Conservation (phyloP, 2,113 vertebrate genomes). For the Corythoichthys haematopterus region DNA sequence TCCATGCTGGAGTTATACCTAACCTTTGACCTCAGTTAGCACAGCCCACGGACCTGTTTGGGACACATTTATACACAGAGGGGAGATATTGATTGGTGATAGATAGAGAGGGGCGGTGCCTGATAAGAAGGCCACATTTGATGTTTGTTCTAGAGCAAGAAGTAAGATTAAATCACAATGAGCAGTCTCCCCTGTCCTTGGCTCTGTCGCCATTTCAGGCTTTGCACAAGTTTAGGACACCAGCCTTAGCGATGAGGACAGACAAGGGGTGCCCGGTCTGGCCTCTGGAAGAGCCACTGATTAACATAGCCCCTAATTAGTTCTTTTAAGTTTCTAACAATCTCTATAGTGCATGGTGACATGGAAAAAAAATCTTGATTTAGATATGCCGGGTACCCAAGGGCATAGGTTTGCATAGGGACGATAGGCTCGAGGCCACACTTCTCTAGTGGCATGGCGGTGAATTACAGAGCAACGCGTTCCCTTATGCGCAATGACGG, state of each 20-base stretch:
- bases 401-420: too few relatives aligned
- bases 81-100: slow-evolving; percentile 63
- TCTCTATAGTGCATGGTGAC: too few relatives aligned
- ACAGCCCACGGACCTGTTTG: slow-evolving; percentile 51
- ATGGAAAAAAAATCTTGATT: too few relatives aligned
- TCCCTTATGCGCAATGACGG: too few relatives aligned
- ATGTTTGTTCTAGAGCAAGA: slow-evolving; percentile 60
- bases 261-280: slow-evolving; percentile 44
- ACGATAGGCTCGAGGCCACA: too few relatives aligned
- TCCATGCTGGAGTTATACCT: slow-evolving; percentile 57
- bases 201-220: slow-evolving; percentile 51
- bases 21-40: slow-evolving; percentile 65
- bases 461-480: too few relatives aligned
- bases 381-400: too few relatives aligned
- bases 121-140: slow-evolving; percentile 70
- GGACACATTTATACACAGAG: slow-evolving; percentile 37
- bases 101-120: slow-evolving; percentile 50
- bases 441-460: too few relatives aligned
- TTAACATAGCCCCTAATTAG: slow-evolving; percentile 44
- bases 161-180: slow-evolving; percentile 70
- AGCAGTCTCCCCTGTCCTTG: slow-evolving; percentile 62
- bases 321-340: too few relatives aligned
- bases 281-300: slow-evolving; percentile 54
- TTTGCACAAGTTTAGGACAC: slow-evolving; percentile 58
- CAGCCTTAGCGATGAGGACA: slow-evolving; percentile 55